Evolutionary conservation across 37 sponge, comb jelly and placozoan genomes (phyloP).

Genomic region (Ephydatia muelleri): DNA sequence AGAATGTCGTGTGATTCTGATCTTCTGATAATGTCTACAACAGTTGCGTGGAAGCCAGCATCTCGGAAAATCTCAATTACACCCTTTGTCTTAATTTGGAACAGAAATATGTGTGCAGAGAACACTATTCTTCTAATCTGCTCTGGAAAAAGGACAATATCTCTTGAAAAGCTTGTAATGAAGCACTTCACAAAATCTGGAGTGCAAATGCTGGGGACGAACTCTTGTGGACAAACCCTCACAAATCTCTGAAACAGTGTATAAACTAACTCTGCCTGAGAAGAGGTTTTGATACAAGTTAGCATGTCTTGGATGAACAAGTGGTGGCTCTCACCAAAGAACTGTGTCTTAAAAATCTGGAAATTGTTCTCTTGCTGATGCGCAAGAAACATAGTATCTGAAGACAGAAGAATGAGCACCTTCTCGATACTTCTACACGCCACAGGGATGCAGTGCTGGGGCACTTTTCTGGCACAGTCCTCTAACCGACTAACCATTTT

Average conservation of each 20-base stretch:
- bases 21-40: slow-evolving; percentile 14
- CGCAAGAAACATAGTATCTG: background rate
- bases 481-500: slow-evolving; percentile 25
- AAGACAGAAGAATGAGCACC: background rate
- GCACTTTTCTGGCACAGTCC: slow-evolving; percentile 18
- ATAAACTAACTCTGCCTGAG: slow-evolving; percentile 40
- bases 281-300: background rate
- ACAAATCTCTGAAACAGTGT: slow-evolving; percentile 38
- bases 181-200: slow-evolving; percentile 43
- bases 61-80: slow-evolving; percentile 20
- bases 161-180: slow-evolving; percentile 20
- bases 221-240: slow-evolving; percentile 2
- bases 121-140: slow-evolving; percentile 24
- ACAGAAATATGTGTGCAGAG: slow-evolving; percentile 39
- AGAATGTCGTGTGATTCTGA: slow-evolving; percentile 10
- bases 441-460: slow-evolving; percentile 6
- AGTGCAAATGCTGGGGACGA: slow-evolving; percentile 4
- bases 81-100: slow-evolving; percentile 34
- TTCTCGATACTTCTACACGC: slow-evolving; percentile 49
- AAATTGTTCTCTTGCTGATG: background rate
- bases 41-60: slow-evolving; percentile 28
- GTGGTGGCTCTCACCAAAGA: slow-evolving; percentile 33
- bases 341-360: background rate
- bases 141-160: slow-evolving; percentile 19
- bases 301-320: slow-evolving; percentile 43